These are phyloP conservation scores for Saccopteryx bilineata DNA, from an alignment of 2,113 vertebrate species.

Conservation along the genomic window DNA sequence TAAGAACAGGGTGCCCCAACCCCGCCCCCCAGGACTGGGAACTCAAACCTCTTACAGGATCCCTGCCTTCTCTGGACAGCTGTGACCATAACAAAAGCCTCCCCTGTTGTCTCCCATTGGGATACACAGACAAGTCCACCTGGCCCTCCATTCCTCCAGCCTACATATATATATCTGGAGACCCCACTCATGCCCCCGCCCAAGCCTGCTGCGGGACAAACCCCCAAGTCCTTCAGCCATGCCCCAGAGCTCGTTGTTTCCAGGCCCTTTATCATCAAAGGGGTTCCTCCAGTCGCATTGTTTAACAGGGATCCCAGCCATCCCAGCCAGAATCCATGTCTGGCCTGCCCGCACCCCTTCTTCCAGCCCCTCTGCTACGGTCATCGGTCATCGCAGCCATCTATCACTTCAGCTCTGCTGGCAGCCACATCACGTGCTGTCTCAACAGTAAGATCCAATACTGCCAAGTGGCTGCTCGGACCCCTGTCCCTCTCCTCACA, in stretches of 20 bases:
- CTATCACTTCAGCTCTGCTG: background rate
- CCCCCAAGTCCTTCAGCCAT: background rate
- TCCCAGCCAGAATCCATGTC: accelerated
- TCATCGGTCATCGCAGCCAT: background rate
- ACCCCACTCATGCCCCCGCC: background rate
- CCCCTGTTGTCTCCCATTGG: background rate
- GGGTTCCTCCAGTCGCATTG: background rate
- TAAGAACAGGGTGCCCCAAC: background rate
- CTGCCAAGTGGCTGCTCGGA: background rate
- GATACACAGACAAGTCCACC: accelerated
- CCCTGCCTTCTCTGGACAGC: background rate
- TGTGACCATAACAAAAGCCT: background rate
- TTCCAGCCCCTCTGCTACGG: background rate
- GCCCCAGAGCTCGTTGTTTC: background rate
- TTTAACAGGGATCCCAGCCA: background rate
- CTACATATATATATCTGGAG: background rate
- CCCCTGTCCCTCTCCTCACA: background rate
- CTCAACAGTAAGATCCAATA: background rate
- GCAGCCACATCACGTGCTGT: background rate
- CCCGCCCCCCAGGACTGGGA: background rate
- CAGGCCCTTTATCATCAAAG: background rate
- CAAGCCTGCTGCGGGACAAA: background rate
- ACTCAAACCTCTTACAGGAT: background rate
- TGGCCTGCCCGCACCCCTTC: too few relatives aligned
- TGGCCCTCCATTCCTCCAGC: background rate